Evolutionary conservation across 30 jellyfish, hydroid and myxozoan genomes (phyloP).

Genomic region (Haliclystus octoradiatus): DNA sequence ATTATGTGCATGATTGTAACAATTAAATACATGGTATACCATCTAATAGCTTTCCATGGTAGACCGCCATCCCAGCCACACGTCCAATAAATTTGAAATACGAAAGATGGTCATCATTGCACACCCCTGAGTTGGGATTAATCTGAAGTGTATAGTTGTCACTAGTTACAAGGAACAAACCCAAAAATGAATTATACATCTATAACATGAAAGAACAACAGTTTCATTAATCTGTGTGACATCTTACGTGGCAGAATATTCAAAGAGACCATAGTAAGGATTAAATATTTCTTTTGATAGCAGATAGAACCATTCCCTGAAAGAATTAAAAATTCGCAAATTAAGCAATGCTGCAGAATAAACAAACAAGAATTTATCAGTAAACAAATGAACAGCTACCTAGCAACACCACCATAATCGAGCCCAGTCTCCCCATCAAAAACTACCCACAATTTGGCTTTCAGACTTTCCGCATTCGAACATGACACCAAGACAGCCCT

Average conservation of each 20-base stretch:
- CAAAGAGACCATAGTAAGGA: constrained; percentile 94
- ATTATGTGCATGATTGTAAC: too few species aligned
- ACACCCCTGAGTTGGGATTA: constrained; percentile 81
- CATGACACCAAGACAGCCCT: constrained; percentile 62
- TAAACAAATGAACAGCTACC: constrained; percentile 32
- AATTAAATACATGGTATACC: too few species aligned
- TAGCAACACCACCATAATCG: constrained; percentile 98
- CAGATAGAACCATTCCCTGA: constrained; percentile 92
- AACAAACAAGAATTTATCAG: background rate
- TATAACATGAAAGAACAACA: too few species aligned
- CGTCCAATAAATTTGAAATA: constrained; percentile 93
- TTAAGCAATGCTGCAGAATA: background rate
- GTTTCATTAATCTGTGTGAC: too few species aligned
- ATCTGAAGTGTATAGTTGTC: constrained; percentile 92
- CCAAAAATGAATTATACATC: too few species aligned
- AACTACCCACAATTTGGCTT: constrained; percentile 91
- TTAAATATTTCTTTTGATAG: constrained; percentile 84
- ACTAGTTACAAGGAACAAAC: constrained; percentile 9
- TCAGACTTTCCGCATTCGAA: constrained; percentile 55
- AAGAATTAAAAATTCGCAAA: background rate
- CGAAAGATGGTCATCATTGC: constrained; percentile 87
- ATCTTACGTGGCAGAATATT: constrained; percentile 98
- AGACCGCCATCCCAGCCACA: constrained; percentile 98
- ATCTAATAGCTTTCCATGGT: constrained; percentile 82
- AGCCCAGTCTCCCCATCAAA: constrained; percentile 98